A percentile compares a stretch with the other conserved stretches of the same genome.
These are phyloP conservation scores for Drosophila tsacasi DNA, from an alignment of 1,140 invertebrate species.

Conservation along the genomic window DNA sequence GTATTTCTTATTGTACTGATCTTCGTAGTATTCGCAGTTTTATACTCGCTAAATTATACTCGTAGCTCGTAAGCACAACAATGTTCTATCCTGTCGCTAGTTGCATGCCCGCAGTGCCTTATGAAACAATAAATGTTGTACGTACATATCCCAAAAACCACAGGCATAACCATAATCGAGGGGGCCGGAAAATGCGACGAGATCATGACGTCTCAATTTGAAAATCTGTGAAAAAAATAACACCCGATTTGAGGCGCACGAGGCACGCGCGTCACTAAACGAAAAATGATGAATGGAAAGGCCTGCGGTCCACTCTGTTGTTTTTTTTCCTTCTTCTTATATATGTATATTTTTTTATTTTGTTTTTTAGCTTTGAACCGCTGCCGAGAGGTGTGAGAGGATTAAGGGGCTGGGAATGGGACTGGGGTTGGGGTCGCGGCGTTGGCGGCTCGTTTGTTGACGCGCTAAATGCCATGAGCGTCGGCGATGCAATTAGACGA, in stretches of 20 bases:
- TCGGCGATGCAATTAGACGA: constrained; percentile 79
- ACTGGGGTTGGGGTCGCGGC: constrained; percentile 41
- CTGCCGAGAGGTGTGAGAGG: constrained; percentile 33
- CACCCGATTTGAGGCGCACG: constrained; percentile 72
- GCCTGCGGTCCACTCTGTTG: constrained; percentile 59
- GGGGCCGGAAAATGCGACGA: constrained; percentile 23
- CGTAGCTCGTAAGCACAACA: constrained; percentile 36
- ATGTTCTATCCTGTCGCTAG: constrained; percentile 32
- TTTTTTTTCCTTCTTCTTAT: constrained; percentile 12
- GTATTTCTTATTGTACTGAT: constrained; percentile 71
- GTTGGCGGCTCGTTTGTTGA: constrained; percentile 81
- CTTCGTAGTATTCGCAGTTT: constrained; percentile 69
- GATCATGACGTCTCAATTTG: constrained; percentile 78
- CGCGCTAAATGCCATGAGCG: constrained; percentile 77
- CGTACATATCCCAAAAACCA: constrained; percentile 34
- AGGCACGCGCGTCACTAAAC: constrained; percentile 81
- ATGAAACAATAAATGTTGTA: constrained; percentile 75
- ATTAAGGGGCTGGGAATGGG: constrained; percentile 21
- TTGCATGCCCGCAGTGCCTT: constrained; percentile 71
- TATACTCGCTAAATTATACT: constrained; percentile 49
- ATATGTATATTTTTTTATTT: constrained; percentile 25
- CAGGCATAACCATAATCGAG: constrained; percentile 25
- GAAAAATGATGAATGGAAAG: constrained; percentile 78
- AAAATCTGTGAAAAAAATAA: constrained; percentile 72
- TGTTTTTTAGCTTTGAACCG: constrained; percentile 14